These are phyloP conservation scores for Coptodon bakossiorum DNA, from an alignment of 2,113 vertebrate genomes.

Conservation along the genomic window DNA sequence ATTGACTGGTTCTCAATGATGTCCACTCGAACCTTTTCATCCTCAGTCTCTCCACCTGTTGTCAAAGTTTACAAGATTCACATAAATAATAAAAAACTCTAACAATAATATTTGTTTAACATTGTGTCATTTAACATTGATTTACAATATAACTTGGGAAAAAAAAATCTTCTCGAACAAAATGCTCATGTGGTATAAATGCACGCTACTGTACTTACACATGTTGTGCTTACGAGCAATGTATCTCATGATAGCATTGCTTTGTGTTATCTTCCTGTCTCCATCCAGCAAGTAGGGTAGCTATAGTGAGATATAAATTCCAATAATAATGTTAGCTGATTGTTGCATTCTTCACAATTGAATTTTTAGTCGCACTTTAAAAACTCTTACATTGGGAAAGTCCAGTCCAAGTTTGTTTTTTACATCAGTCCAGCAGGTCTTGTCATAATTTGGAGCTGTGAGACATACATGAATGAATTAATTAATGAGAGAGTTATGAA, in stretches of 20 bases:
- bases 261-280: constrained; percentile 81
- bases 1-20: constrained; percentile 85
- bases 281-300: constrained; percentile 86
- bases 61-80: background rate
- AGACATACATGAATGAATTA: background rate
- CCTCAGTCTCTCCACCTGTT: constrained; percentile 81
- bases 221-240: constrained; percentile 85
- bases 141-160: background rate
- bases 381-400: constrained; percentile 79
- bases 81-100: background rate
- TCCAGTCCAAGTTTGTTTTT: constrained; percentile 80
- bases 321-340: background rate
- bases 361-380: background rate
- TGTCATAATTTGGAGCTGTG: constrained; percentile 82
- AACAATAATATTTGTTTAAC: background rate
- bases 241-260: constrained; percentile 92
- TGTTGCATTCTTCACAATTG: background rate
- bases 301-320: constrained; percentile 48
- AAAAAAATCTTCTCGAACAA: background rate
- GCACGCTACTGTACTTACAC: constrained; percentile 69
- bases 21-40: constrained; percentile 78
- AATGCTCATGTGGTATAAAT: background rate
- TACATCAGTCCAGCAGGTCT: constrained; percentile 78
- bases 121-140: background rate
- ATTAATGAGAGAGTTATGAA: background rate